These are phyloP conservation scores for Drosophila sproati DNA, from an alignment of 1,140 invertebrate species.

Conservation along the genomic window DNA sequence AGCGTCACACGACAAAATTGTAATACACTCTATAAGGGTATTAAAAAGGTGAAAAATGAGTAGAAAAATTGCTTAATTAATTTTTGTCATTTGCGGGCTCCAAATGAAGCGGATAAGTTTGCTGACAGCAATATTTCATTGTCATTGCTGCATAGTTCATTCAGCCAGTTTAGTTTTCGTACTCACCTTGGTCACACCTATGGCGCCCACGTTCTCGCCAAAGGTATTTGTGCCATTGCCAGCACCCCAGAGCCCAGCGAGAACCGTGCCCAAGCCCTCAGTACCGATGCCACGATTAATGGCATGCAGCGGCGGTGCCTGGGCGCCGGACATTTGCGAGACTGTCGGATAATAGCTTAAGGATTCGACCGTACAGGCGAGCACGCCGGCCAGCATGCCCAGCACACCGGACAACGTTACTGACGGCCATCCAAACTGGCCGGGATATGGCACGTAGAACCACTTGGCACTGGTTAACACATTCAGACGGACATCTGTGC, in stretches of 20 bases:
- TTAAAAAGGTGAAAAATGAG: no score
- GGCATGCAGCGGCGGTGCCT: slow-evolving; percentile 92
- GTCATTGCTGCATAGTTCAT: no score
- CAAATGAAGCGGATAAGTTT: no score
- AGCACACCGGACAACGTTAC: slow-evolving; percentile 88
- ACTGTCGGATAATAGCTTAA: slow-evolving; percentile 96
- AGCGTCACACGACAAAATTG: no score
- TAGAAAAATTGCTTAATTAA: no score
- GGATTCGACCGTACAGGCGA: slow-evolving; percentile 94
- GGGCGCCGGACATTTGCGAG: slow-evolving; percentile 91
- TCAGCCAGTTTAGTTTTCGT: no score
- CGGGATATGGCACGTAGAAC: slow-evolving; percentile 94
- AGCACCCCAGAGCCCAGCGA: slow-evolving; percentile 93
- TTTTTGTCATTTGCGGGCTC: no score
- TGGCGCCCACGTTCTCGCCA: slow-evolving; percentile 95
- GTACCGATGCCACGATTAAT: slow-evolving; percentile 94
- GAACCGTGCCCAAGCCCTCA: slow-evolving; percentile 92
- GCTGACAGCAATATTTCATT: no score
- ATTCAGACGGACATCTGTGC: slow-evolving; percentile 91
- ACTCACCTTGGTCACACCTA: slow-evolving; percentile 89
- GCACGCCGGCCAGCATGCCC: slow-evolving; percentile 93
- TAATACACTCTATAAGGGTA: no score
- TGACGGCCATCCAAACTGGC: slow-evolving; percentile 94
- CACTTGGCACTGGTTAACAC: slow-evolving; percentile 91
- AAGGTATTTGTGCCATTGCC: slow-evolving; percentile 95